A percentile compares a stretch with the other conserved stretches of the same genome.
These are phyloP conservation scores for Nebria brevicollis DNA, from an alignment of 2,888 invertebrate species.

Conservation along the genomic window DNA sequence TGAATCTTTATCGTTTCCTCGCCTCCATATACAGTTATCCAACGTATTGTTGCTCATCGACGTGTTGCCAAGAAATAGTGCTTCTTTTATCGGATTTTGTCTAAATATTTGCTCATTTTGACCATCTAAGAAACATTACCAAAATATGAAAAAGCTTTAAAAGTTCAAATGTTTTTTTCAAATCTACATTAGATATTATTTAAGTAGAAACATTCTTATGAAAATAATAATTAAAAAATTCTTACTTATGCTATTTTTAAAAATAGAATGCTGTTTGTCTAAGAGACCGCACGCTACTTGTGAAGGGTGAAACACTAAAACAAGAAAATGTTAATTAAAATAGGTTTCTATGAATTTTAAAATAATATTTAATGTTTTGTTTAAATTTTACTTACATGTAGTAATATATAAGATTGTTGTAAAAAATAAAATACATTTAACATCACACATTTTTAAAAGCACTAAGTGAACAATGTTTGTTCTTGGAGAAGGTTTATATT, in stretches of 20 bases:
- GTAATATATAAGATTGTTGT: neutral
- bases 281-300: neutral
- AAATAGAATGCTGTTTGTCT: neutral
- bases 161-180: neutral
- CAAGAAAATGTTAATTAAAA: neutral
- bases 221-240: neutral
- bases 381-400: neutral
- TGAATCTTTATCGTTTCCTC: constrained; percentile 70
- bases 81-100: constrained; percentile 69
- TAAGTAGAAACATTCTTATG: neutral
- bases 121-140: neutral
- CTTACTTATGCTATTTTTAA: neutral
- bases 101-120: neutral
- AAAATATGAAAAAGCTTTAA: neutral
- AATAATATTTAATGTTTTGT: neutral
- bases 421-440: constrained; percentile 27
- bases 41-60: constrained; percentile 69
- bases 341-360: neutral
- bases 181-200: too few relatives aligned
- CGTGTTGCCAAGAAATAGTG: constrained; percentile 70
- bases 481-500: constrained; percentile 35
- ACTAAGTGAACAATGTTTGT: constrained; percentile 32
- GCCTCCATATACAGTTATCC: constrained; percentile 77
- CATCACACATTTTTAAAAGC: constrained; percentile 34
- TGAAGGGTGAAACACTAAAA: neutral